phyloP scores from a whole-genome alignment of 1,140 invertebrate species.

The Drosophila watanabei region DNA sequence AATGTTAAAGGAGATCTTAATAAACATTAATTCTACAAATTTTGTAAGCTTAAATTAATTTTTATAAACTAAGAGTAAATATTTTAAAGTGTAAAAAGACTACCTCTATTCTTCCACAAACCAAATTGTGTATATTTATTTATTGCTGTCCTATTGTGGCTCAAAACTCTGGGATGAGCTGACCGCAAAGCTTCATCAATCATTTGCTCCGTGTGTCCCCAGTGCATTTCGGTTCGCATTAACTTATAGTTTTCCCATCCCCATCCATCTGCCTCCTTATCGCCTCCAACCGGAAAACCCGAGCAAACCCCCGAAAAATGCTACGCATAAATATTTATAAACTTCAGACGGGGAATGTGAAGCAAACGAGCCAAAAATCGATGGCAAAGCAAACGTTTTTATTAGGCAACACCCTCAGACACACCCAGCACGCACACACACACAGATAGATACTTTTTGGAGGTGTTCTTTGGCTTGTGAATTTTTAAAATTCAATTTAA shows the following conservation, averaged over 20 bases:
- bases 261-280: conserved; percentile 20
- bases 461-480: conserved; percentile 60
- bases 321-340: conserved; percentile 76
- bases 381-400: conserved; percentile 61
- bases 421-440: conserved; percentile 1
- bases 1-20: not conserved
- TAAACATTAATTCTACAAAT: not conserved
- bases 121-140: conserved; percentile 3
- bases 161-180: conserved; percentile 3
- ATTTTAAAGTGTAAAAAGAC: too few relatives aligned
- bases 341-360: conserved; percentile 45
- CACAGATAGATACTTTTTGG: conserved; percentile 3
- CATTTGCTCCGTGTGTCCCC: conserved; percentile 6
- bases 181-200: conserved; percentile 36
- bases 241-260: conserved; percentile 50
- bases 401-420: conserved; percentile 21
- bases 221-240: conserved; percentile 28
- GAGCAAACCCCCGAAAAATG: conserved; percentile 33
- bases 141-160: conserved; percentile 43
- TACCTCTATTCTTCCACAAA: too few relatives aligned
- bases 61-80: not conserved
- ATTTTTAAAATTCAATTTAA: conserved; percentile 84
- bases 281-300: conserved; percentile 11
- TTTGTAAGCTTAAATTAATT: not conserved
- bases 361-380: conserved; percentile 63